Conservation (phyloP, 2,797 vertebrate species). For the Gymnoscopelus microlampas region DNA sequence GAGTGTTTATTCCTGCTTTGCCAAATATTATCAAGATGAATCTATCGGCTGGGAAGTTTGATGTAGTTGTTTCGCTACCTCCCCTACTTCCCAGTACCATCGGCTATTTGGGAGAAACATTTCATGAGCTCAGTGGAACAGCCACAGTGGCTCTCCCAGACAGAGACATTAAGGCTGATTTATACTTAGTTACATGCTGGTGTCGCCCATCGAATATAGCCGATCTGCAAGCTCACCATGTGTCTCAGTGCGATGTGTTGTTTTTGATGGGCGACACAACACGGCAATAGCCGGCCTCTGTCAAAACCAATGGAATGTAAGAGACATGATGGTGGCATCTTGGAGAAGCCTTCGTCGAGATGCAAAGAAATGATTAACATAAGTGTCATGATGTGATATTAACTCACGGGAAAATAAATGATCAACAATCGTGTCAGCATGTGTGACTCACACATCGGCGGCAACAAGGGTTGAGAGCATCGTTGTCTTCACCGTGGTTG, state of each 20-base stretch:
- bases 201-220: too few species aligned
- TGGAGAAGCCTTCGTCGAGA: slow-evolving; percentile 28
- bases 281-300: slow-evolving; percentile 38
- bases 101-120: slow-evolving; percentile 64
- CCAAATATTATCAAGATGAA: slow-evolving; percentile 49
- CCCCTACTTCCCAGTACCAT: slow-evolving; percentile 51
- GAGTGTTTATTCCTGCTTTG: slow-evolving; percentile 52
- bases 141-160: slow-evolving; percentile 48
- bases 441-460: slow-evolving; percentile 64
- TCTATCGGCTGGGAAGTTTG: slow-evolving; percentile 55
- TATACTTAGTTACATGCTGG: too few species aligned
- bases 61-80: slow-evolving; percentile 46
- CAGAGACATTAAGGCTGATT: slow-evolving; percentile 33
- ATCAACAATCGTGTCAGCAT: slow-evolving; percentile 58
- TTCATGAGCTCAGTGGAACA: slow-evolving; percentile 36
- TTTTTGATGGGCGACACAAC: too few species aligned
- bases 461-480: slow-evolving; percentile 51
- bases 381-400: slow-evolving; percentile 43
- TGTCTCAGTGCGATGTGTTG: too few species aligned
- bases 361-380: slow-evolving; percentile 53
- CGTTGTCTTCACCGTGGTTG: slow-evolving; percentile 42
- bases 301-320: slow-evolving; percentile 63
- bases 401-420: slow-evolving; percentile 49
- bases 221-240: too few species aligned
- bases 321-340: slow-evolving; percentile 57